Base-by-base conservation (phyloP, 2,797 vertebrate genomes). In the Galago senegalensis region DNA sequence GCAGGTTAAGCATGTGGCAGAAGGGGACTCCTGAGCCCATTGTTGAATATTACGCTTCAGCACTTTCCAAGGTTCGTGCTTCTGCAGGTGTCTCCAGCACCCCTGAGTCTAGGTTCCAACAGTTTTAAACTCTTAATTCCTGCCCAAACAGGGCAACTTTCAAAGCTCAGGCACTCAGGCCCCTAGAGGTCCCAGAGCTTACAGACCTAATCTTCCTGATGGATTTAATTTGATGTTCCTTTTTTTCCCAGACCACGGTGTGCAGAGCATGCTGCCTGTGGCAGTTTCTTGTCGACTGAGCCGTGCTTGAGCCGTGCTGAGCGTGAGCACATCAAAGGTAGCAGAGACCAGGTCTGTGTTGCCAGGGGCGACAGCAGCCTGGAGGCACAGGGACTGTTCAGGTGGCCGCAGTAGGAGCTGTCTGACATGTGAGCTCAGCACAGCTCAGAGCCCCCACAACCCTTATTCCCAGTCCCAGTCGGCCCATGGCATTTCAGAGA, bases 331-430 rank as follows among this genome's bases (percentile, higher is more conserved):
- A 97, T 97, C 94, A 46, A 89, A 97, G 88, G 0, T 90, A 97
- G 91, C 91, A 93, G 96, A 96, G 96, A 96, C 95, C 94, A 84
- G 86, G 76, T 91, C 83, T 76, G 96, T 95, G 96, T 97, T 98
- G 97, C 97, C 93, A 93, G 83, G 95, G 98, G 98, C 81, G 76
- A 98, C 96, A 94, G 97, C 94, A 96, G 96, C 94, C 81, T 96
- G 89, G 95, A 98, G 97, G 97, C 89, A 95, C 87, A 97, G 91
- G 97, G 96, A 96, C 96, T 94, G 91, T 97, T 97, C 94, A 96
- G 94, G 94, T 80, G n/a, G 4, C 96, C 89, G 95, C 90, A 96
- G 97, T 88, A 86, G 95, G 96, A 96, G 97, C 95, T 89, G 11
- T 96, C 97, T 98, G 96, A 98, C 93, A 95, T 93, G 97, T 87